Evolutionary conservation across 2,113 vertebrate genomes (phyloP).

Genomic region (Elephas maximus): DNA sequence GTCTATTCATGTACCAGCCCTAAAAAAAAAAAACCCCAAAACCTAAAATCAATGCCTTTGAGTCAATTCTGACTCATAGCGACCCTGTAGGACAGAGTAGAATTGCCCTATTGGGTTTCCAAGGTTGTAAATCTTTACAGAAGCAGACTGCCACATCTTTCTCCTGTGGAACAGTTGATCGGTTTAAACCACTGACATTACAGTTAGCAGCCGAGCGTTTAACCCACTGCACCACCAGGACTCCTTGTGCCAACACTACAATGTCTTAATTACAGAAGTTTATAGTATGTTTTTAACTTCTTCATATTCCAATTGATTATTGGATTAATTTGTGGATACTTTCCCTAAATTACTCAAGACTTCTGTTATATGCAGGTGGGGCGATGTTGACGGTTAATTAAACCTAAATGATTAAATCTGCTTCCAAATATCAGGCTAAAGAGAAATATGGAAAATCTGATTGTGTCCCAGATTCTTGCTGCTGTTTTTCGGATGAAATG

Average conservation of each 20-base stretch:
- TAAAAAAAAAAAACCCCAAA: no score
- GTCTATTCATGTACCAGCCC: not conserved
- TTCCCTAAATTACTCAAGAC: not conserved
- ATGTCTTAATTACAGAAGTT: not conserved
- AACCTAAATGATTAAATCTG: not conserved
- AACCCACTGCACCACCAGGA: no score
- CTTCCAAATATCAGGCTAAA: not conserved
- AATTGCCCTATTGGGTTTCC: no score
- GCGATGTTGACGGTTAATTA: not conserved
- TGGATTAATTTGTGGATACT: not conserved
- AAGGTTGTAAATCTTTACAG: no score
- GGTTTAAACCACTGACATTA: no score
- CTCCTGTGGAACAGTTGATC: no score
- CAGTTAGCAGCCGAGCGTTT: no score
- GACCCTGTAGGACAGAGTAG: no score
- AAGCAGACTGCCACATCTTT: no score
- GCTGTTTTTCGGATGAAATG: not conserved
- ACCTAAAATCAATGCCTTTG: no score
- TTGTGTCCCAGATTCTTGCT: not conserved
- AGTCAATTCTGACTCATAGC: no score
- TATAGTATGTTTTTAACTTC: not conserved
- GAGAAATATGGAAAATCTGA: not conserved
- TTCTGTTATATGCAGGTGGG: not conserved
- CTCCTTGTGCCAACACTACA: not conserved
- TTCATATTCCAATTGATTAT: slow-evolving; percentile 16